Conservation (phyloP, 2,888 invertebrate species). For the Eilema depressum region DNA sequence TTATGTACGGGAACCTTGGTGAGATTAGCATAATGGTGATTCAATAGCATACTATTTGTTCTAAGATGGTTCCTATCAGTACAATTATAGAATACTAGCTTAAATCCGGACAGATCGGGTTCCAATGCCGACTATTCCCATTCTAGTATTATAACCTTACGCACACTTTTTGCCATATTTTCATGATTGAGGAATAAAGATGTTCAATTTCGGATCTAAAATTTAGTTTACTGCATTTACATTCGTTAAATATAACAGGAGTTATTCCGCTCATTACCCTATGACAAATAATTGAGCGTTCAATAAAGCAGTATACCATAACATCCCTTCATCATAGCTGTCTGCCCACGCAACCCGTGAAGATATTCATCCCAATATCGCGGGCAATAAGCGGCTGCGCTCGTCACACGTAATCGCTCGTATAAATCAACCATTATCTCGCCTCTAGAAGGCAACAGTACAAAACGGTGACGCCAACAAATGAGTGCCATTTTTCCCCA, state of each 20-base stretch:
- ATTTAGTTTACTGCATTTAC: too few species aligned
- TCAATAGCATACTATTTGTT: not conserved
- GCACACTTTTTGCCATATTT: not conserved
- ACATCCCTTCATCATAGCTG: conserved; percentile 21
- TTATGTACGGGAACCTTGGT: not conserved
- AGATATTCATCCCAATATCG: conserved; percentile 46
- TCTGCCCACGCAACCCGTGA: conserved; percentile 28
- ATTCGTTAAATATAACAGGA: too few species aligned
- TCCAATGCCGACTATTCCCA: not conserved
- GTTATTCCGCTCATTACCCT: not conserved
- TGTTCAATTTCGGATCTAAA: too few species aligned
- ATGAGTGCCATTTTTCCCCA: conserved; percentile 84
- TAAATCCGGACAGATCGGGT: not conserved
- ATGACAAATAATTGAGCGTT: conserved; percentile 15
- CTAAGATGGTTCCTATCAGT: not conserved
- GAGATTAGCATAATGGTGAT: not conserved
- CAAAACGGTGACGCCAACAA: conserved; percentile 85
- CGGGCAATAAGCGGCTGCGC: conserved; percentile 54
- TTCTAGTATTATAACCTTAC: not conserved
- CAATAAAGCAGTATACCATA: conserved; percentile 31
- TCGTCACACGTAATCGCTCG: conserved; percentile 76
- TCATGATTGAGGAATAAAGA: not conserved
- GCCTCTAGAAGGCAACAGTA: conserved; percentile 84
- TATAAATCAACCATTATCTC: conserved; percentile 86
- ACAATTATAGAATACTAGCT: not conserved